These are phyloP conservation scores for Poeciliopsis retropinna DNA, from an alignment of 2,113 vertebrate genomes.

Conservation along the genomic window DNA sequence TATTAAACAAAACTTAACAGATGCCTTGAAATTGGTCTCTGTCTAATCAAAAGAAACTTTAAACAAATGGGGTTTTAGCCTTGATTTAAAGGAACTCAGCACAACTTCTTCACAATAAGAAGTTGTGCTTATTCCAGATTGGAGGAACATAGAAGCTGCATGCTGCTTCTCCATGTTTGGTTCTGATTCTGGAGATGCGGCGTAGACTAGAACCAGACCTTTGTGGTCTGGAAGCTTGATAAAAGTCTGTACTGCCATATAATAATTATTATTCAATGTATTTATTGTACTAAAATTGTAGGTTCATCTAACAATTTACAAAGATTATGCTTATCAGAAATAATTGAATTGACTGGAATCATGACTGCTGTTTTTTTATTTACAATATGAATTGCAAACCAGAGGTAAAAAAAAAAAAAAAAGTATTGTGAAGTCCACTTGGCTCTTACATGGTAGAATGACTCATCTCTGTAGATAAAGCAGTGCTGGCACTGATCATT, in stretches of 20 bases:
- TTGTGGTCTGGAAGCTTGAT: no score
- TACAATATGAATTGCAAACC: not conserved
- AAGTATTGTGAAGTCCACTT: not conserved
- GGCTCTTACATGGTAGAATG: slow-evolving; percentile 10
- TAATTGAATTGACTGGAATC: not conserved
- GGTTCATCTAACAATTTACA: not conserved
- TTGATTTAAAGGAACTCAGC: no score
- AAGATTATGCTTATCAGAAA: not conserved
- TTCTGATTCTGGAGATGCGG: no score
- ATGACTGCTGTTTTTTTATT: not conserved
- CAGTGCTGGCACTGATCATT: slow-evolving; percentile 29
- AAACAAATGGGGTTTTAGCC: no score
- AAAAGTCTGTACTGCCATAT: not conserved
- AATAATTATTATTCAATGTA: not conserved
- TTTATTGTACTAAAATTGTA: not conserved
- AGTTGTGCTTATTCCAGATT: no score
- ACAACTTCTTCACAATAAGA: no score
- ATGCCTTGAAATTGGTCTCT: no score
- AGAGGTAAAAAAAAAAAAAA: not conserved
- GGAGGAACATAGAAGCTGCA: no score
- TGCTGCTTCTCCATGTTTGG: no score
- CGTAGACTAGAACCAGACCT: no score
- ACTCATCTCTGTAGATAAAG: slow-evolving; percentile 42
- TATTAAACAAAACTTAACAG: no score
- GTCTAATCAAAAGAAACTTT: no score